These are phyloP conservation scores for Melanotus villosus DNA, from an alignment of 2,888 invertebrate species.

Conservation along the genomic window DNA sequence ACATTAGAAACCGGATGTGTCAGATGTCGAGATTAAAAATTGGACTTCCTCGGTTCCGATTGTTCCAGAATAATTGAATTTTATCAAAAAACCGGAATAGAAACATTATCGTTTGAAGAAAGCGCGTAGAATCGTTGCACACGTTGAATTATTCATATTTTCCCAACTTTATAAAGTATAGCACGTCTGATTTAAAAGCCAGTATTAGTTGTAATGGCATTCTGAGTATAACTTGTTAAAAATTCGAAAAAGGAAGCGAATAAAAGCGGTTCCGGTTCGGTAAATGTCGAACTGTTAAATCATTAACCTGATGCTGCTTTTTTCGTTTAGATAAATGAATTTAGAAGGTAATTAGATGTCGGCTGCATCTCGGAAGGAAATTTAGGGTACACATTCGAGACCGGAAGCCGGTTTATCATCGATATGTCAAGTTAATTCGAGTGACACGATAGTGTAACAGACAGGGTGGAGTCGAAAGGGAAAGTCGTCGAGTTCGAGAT, in stretches of 20 bases:
- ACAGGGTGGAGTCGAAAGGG: conserved; percentile 49
- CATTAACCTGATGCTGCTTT: too few relatives aligned
- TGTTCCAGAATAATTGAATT: not conserved
- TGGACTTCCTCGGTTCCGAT: not conserved
- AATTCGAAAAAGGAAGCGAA: conserved; percentile 4
- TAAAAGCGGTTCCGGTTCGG: not conserved
- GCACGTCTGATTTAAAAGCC: not conserved
- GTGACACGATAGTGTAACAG: conserved; percentile 34
- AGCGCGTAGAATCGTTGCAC: not conserved
- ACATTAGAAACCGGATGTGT: not conserved
- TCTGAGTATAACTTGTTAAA: not conserved
- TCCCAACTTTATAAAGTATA: not conserved
- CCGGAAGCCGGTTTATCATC: conserved; percentile 18
- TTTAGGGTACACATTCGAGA: not conserved
- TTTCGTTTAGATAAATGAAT: too few relatives aligned
- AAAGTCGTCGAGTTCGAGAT: conserved; percentile 49
- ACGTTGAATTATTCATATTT: not conserved
- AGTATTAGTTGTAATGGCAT: not conserved
- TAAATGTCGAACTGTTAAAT: not conserved
- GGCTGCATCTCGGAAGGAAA: too few relatives aligned
- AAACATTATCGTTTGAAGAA: not conserved
- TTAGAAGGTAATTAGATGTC: too few relatives aligned
- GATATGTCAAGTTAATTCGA: conserved; percentile 25
- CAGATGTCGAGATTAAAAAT: not conserved
- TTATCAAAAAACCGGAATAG: not conserved